Evolutionary conservation across 1,140 invertebrate genomes (phyloP).

Genomic region (Sinonovacula constricta): DNA sequence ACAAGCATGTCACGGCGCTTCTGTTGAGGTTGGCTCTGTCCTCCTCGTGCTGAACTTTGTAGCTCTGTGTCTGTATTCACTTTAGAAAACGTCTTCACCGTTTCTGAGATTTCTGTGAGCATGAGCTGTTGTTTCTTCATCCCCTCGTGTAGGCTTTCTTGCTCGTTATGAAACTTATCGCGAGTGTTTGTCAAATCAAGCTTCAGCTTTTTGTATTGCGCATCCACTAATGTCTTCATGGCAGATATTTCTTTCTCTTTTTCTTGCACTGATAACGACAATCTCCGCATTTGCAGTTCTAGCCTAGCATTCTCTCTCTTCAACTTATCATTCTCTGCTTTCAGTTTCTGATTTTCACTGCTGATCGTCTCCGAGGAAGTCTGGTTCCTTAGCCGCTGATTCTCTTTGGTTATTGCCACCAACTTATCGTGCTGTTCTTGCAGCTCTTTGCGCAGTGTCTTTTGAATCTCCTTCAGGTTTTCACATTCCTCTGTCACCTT

Average conservation of each 20-base stretch:
- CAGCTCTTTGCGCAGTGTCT: conserved; percentile 3
- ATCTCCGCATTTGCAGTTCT: conserved; percentile 11
- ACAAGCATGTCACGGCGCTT: too few relatives aligned
- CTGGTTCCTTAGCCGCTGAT: conserved; percentile 2
- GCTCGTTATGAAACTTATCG: conserved; percentile 40
- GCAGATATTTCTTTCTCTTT: conserved; percentile 34
- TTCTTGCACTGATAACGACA: conserved; percentile 17
- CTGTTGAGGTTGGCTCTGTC: too few relatives aligned
- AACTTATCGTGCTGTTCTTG: conserved; percentile 29
- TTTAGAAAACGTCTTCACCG: conserved; percentile 21
- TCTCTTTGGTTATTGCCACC: conserved; percentile 10
- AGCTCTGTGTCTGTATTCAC: neutral
- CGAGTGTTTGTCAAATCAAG: conserved; percentile 37
- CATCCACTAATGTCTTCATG: conserved; percentile 31
- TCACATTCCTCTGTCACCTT: conserved; percentile 43
- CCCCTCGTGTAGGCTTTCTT: conserved; percentile 32
- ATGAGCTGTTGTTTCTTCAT: conserved; percentile 34
- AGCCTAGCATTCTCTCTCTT: conserved; percentile 1
- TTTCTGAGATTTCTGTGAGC: conserved; percentile 29
- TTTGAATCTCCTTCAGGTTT: conserved; percentile 24
- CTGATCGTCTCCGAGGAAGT: neutral
- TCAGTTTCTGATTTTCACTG: conserved; percentile 5
- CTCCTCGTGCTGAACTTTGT: too few relatives aligned
- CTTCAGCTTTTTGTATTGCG: conserved; percentile 38
- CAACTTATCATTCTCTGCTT: conserved; percentile 20